Percentiles rank a stretch among this genome's conserved stretches.
Evolutionary conservation across 92 coral and sea anemone genomes (phyloP).

Genomic region (Zoanthus sansibaricus): DNA sequence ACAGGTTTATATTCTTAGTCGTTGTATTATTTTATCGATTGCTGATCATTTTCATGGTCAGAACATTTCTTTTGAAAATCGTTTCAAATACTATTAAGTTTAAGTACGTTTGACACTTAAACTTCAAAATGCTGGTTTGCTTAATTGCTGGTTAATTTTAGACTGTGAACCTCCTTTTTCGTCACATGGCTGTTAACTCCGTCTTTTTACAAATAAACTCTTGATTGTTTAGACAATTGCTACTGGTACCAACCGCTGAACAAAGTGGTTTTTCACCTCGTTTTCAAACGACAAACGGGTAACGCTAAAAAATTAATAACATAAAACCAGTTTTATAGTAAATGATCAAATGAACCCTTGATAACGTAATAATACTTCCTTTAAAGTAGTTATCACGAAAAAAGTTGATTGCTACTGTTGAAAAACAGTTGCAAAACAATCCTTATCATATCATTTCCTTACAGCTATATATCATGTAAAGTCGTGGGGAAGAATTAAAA

Average conservation of each 20-base stretch:
- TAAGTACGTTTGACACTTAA: too few relatives aligned
- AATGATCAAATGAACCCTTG: slow-evolving; percentile 19
- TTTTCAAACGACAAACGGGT: slow-evolving; percentile 25
- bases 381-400: background rate
- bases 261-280: slow-evolving; percentile 12
- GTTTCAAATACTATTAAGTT: too few relatives aligned
- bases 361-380: slow-evolving; percentile 36
- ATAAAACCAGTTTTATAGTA: slow-evolving; percentile 28
- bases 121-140: too few relatives aligned
- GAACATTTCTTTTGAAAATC: too few relatives aligned
- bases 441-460: background rate
- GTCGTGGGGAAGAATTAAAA: background rate
- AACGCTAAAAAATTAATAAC: slow-evolving; percentile 27
- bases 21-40: too few relatives aligned
- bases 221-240: slow-evolving; percentile 1
- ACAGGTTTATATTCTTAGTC: too few relatives aligned
- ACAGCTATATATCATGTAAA: background rate
- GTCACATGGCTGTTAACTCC: background rate
- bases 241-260: slow-evolving; percentile 46
- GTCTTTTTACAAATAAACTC: background rate
- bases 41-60: too few relatives aligned
- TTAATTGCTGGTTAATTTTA: too few relatives aligned
- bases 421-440: background rate
- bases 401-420: background rate
- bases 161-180: background rate